phyloP scores from a whole-genome alignment of 2,888 invertebrate genomes.

The Theretra japonica region DNA sequence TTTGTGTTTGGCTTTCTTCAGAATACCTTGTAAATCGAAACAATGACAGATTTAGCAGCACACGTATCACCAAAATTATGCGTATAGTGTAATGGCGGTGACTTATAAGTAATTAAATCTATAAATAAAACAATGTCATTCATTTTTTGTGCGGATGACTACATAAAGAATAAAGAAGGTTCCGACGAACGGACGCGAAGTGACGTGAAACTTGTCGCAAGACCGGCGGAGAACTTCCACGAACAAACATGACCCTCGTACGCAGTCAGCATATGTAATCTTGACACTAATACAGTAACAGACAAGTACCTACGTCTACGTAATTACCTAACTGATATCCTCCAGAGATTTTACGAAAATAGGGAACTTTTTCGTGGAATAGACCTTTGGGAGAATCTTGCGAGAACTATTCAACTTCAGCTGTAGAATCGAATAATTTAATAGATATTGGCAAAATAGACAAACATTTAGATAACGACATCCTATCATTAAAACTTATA shows the following conservation, averaged over 20 bases:
- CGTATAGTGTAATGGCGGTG: conserved; percentile 3
- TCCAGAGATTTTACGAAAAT: conserved; percentile 31
- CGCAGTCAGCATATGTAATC: conserved; percentile 64
- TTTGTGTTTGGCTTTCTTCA: not conserved
- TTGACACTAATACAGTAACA: conserved; percentile 59
- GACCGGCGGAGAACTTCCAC: conserved; percentile 58
- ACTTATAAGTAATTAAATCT: conserved; percentile 5
- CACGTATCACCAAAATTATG: not conserved
- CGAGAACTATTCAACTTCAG: conserved; percentile 9
- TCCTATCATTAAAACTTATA: too few relatives aligned
- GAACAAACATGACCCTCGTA: conserved; percentile 63
- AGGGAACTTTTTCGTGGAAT: conserved; percentile 30
- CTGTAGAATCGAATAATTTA: not conserved
- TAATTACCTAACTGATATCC: conserved; percentile 42
- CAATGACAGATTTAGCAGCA: not conserved
- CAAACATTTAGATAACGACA: too few relatives aligned
- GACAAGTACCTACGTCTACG: conserved; percentile 43
- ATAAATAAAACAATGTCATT: conserved; percentile 10
- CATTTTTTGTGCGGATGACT: conserved; percentile 26
- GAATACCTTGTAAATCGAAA: not conserved
- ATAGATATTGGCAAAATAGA: too few relatives aligned
- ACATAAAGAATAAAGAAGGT: conserved; percentile 43
- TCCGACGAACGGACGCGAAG: conserved; percentile 58
- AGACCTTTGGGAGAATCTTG: conserved; percentile 1
- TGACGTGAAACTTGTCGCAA: conserved; percentile 57